Conservation (phyloP, 2,113 vertebrate species). For the Elanus axillaris region DNA sequence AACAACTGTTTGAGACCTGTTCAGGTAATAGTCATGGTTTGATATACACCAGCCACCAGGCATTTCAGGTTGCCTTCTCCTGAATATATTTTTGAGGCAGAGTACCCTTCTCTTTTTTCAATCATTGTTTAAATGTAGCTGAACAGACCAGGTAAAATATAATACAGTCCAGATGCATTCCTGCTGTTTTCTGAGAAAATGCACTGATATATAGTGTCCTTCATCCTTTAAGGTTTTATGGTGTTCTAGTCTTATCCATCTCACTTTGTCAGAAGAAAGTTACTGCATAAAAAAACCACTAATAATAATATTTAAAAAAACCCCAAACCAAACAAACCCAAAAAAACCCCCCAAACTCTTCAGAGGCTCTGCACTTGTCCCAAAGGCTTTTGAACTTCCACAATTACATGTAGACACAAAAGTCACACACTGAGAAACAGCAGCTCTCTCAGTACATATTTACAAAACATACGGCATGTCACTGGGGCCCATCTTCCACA, state of each 20-base stretch:
- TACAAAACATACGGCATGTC: background rate
- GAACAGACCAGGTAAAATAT: background rate
- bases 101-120: background rate
- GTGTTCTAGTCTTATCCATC: background rate
- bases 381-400: background rate
- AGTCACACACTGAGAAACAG: background rate
- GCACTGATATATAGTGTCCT: background rate
- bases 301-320: background rate
- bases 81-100: background rate
- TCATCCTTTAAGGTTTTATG: background rate
- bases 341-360: background rate
- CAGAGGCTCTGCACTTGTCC: background rate
- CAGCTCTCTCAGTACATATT: fast-evolving
- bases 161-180: background rate
- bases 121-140: background rate
- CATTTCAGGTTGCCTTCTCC: background rate
- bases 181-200: background rate
- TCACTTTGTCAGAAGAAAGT: background rate
- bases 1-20: background rate
- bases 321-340: too few relatives aligned
- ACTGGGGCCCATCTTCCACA: background rate
- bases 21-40: background rate
- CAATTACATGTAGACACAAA: background rate
- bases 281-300: background rate
- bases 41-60: background rate